A percentile compares a stretch with the other conserved stretches of the same genome.
Evolutionary conservation across 2,888 invertebrate species (phyloP).

Genomic region (Dasypolia templi): DNA sequence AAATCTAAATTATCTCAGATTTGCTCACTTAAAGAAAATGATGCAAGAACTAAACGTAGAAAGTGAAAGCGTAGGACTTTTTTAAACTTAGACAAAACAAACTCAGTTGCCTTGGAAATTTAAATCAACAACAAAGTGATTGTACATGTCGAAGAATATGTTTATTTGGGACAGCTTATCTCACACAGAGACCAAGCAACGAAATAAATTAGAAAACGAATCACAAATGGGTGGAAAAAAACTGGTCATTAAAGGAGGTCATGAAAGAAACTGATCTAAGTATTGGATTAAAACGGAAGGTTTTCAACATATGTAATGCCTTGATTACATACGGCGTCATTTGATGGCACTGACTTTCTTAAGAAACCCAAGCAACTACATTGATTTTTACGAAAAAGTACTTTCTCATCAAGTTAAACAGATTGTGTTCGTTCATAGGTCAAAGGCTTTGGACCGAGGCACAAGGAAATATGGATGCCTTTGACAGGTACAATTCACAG

Average conservation of each 20-base stretch:
- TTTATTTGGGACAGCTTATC: too few relatives aligned
- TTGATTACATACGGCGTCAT: background rate
- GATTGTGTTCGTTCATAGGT: constrained; percentile 65
- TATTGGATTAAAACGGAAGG: background rate
- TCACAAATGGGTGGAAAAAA: too few relatives aligned
- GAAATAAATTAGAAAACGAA: too few relatives aligned
- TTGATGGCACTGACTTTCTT: background rate
- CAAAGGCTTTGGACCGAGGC: constrained; percentile 84
- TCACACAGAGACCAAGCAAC: too few relatives aligned
- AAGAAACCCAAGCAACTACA: background rate
- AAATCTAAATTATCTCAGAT: too few relatives aligned
- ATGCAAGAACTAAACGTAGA: too few relatives aligned
- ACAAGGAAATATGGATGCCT: constrained; percentile 87
- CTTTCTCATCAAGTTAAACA: background rate
- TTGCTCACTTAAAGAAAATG: too few relatives aligned
- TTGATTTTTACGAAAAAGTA: background rate
- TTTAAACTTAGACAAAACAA: too few relatives aligned
- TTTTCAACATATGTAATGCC: background rate
- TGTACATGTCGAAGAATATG: too few relatives aligned
- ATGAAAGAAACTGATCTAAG: background rate
- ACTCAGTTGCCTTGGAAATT: too few relatives aligned
- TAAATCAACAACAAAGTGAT: too few relatives aligned
- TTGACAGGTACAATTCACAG: constrained; percentile 78
- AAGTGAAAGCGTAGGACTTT: too few relatives aligned
- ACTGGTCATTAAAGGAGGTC: background rate